Base-by-base conservation (phyloP, 2,888 invertebrate species). In the Pardosa pseudoannulata region DNA sequence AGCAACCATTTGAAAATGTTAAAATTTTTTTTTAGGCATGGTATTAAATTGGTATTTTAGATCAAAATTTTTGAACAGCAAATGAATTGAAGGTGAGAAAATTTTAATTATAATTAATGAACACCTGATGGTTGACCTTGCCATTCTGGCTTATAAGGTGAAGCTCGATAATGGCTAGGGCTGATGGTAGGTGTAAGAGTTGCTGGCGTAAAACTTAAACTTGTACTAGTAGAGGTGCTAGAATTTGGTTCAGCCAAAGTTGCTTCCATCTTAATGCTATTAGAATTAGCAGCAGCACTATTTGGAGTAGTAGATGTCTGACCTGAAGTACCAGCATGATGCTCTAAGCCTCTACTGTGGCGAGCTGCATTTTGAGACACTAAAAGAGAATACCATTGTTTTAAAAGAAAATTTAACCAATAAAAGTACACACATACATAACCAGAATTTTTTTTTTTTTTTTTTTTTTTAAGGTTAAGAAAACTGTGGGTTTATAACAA, bases 91-190 rank as follows among this genome's bases (percentile, higher is more conserved):
- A 32, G 19, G 32, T 31, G 3, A 6, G 16, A 36, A 67, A 67
- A 28, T 23, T 23, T 16, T 19, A 50, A 31, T 29, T 31, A 19
- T 31, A 28, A 23, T 74, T 86, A 88, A 73, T 88, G 82, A 74
- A 88, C 88, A 31, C 88, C 88, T 74, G 88, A 83, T 28, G 88
- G 82, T 64, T 82, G 79, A 27, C 46, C 70, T 67, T 82, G 88
- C 88, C 88, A 88, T 13, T 88, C 88, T 36, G 88, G 78, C 65
- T 88, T 88, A 46, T 82, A 88, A 31, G 82, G 82, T 31, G 88
- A 83, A 46, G 74, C 79, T 88, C 88, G 72, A 62, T 78, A 88
- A 70, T 81, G 88, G 79, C 82, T 88, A 31, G 87, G 80, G 41
- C 80, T 80, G 9, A 80, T 80, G 13, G 85, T 67, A 7, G 85